Evolutionary conservation across 1,140 invertebrate species (phyloP), one percentile per base, ranked within the genome.

Genomic region (Ridgeia piscesae): DNA sequence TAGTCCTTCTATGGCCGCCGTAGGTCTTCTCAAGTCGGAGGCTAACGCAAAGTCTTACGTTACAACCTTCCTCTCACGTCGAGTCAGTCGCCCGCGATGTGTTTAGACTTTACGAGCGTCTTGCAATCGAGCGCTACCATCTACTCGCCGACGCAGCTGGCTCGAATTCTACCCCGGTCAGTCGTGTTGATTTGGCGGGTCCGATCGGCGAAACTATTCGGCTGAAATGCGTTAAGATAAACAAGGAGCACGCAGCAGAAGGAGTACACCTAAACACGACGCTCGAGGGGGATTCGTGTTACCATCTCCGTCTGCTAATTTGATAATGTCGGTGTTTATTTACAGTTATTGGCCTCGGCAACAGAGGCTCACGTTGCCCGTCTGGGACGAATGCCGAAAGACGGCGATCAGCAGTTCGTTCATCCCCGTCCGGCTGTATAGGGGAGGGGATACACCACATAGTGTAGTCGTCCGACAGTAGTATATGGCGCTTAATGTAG

Each of bases 251-350:
- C 58, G 27, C 58, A 4, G 58, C 27, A 77, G 58, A 77, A 17
- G 58, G 58, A 77, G 17, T 77, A 4, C 58, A 21, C 27, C 58
- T 77, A 77, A 77, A 77, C 58, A 77, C 58, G 58, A 77, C 58
- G 58, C 4, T 77, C 58, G 58, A 9, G 27, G 58, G 58, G 58
- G 58, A 17, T 77, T 77, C 58, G 58, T 21, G 58, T 77, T 77
- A 77, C 58, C 58, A 77, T 77, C 58, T 2, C 58, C 58, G 58
- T 77, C 58, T 77, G 58, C 58, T 77, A 77, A 77, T 77, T 77
- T 77, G 58, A 77, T 77, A 77, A 77, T 77, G 58, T 77, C 58
- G 58, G 58, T 77, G 58, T 77, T 77, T 77, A 77, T 77, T 77
- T 77, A 77, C 58, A 77, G 58, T 77, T 31, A 77, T 77, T 21